Base-by-base conservation (phyloP, 2,113 vertebrate genomes). In the Paramisgurnus dabryanus region DNA sequence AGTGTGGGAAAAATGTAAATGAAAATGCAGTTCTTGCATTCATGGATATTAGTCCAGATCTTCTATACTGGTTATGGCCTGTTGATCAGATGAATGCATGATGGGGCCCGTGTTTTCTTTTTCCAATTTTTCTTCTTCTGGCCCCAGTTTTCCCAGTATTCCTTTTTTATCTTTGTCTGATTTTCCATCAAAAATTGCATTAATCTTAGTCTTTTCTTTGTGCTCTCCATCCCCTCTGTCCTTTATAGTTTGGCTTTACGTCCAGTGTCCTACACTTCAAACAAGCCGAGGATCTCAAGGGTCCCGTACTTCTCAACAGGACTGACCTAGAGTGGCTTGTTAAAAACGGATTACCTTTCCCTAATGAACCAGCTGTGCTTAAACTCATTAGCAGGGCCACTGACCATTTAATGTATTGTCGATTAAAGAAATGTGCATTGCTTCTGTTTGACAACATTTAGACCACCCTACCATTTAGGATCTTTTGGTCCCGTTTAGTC, bases 281-380 rank as follows among this genome's bases (percentile, higher is more conserved):
- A 85, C 60, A 39, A 78, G 47, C 78, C 22, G 22, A 78, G 27
- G 6, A 17, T 45, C 41, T 58, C 43, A 58, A 63, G 68, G 74
- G 10, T 72, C 60, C 22, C 12, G 78, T 58, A 12, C 49, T 63
- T n/a, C 53, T 71, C 22, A 12, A 45, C 43, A 13, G 34, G 72
- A 18, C 57, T 43, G 47, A n/a, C 27, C 76, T 66, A 61, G 68
- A 69, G 60, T 71, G 57, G 88, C 88, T 91, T 15, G 72, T 92
- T 91, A 91, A 89, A 88, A 87, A 81, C 70, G 88, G 89, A 92
- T 92, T 91, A 92, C 66, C 39, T 69, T 18, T 67, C 34, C 12
- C 67, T 82, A 85, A 89, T 71, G 0, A 67, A 81, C 74, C 71
- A 70, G 86, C 83, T 71, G 67, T 41, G 3, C 53, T 83, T 27